Evolutionary conservation across 2,797 vertebrate genomes (phyloP), one percentile per base, ranked within the genome.

Genomic region (Borostomias antarcticus): DNA sequence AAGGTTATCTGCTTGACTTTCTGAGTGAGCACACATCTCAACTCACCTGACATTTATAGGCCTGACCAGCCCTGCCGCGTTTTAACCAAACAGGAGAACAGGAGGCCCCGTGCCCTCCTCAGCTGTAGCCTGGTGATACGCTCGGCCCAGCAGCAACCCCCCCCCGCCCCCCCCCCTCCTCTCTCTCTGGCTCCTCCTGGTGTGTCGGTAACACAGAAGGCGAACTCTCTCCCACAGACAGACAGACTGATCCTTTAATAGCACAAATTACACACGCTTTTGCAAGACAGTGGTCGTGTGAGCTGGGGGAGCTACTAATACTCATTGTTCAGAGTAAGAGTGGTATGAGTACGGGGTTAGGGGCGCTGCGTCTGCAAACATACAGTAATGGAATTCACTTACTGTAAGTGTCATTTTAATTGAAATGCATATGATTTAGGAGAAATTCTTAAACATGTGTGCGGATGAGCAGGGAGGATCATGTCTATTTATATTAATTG

Each of bases 1-100:
- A 96, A 95, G 92, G 93, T 95, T 94, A 93, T 91, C 84, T 87
- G 82, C 81, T 86, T 74, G 86, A 93, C 92, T 94, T 91, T 86
- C 78, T 77, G 77, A 88, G 84, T 67, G 78, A 88, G 87, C 64
- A 45, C 72, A 83, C 64, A 74, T 86, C 82, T 86, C 45, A 65
- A 58, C 79, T 87, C 87, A 93, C 89, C 91, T 94, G 94, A 94
- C 92, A 92, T 94, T 94, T 90, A 90, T 77, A 86, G 17, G 56
- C 82, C 82, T 58, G 54, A 83, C 88, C 82, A 89, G 71, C 83
- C 82, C 15, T 75, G 78, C 80, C 69, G 75, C 82, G 85, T 80
- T 70, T 77, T 80, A 82, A 87, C 84, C 82, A 92, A 91, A 91
- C 82, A 83, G 84, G 85, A 83, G 79, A 76, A 77, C 81, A 84